Conservation (phyloP, 2,113 vertebrate genomes). For the Periophthalmodon schlosseri region DNA sequence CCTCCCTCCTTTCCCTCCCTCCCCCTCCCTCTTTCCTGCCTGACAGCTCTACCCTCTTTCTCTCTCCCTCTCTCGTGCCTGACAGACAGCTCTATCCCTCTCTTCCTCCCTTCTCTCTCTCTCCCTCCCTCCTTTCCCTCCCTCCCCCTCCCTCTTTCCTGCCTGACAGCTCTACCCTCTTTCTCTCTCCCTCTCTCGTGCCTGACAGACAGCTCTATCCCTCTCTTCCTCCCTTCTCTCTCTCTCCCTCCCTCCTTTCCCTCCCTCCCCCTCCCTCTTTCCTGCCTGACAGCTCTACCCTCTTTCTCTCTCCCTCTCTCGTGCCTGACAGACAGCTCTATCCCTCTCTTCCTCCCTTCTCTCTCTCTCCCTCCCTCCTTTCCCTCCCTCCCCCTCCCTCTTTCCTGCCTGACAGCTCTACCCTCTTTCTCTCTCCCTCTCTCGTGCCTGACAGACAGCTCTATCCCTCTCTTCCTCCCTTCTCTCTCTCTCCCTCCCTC, state of each 20-base stretch:
- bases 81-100: not conserved
- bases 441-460: too few species aligned
- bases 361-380: too few species aligned
- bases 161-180: constrained; percentile 29
- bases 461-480: constrained; percentile 45
- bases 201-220: not conserved
- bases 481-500: constrained; percentile 37
- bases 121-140: constrained; percentile 34
- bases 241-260: constrained; percentile 26
- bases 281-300: constrained; percentile 23
- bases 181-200: constrained; percentile 11
- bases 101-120: constrained; percentile 36
- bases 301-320: constrained; percentile 46
- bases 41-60: constrained; percentile 34
- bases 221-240: constrained; percentile 33
- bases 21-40: constrained; percentile 35
- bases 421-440: constrained; percentile 35
- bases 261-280: constrained; percentile 47
- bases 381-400: constrained; percentile 55
- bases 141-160: constrained; percentile 41
- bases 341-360: constrained; percentile 35
- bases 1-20: constrained; percentile 41
- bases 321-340: too few species aligned
- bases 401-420: too few species aligned
- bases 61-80: not conserved